Conservation (phyloP, 2,797 vertebrate genomes). For the Chromobotia macracanthus region DNA sequence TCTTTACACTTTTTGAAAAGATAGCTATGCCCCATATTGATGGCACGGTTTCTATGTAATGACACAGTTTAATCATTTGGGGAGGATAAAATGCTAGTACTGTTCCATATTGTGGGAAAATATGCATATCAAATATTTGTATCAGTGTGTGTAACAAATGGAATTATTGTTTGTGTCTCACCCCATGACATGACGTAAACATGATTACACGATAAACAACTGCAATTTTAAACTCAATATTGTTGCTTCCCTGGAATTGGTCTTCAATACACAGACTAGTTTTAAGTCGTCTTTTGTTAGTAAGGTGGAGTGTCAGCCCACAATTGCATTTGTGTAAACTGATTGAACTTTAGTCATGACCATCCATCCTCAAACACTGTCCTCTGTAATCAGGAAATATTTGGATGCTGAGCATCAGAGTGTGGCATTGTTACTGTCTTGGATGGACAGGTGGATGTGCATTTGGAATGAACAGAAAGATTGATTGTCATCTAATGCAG, state of each 20-base stretch:
- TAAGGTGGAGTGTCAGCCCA: background rate
- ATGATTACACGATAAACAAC: background rate
- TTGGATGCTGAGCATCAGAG: slow-evolving; percentile 79
- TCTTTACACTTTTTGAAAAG: slow-evolving; percentile 82
- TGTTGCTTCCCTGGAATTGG: slow-evolving; percentile 19
- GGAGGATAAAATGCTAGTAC: slow-evolving; percentile 72
- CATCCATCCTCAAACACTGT: slow-evolving; percentile 64
- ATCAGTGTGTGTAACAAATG: slow-evolving; percentile 62
- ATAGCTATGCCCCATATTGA: slow-evolving; percentile 86
- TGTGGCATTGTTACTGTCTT: slow-evolving; percentile 70
- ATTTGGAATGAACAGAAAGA: background rate
- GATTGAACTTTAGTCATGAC: slow-evolving; percentile 20
- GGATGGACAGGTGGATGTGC: slow-evolving; percentile 44
- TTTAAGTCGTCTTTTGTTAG: slow-evolving; percentile 1
- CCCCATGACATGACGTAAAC: slow-evolving; percentile 58
- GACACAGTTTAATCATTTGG: slow-evolving; percentile 66
- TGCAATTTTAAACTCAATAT: background rate
- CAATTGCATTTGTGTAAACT: background rate
- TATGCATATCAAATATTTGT: slow-evolving; percentile 69
- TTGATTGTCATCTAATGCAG: slow-evolving; percentile 57
- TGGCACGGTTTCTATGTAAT: slow-evolving; percentile 84
- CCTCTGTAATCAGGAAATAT: slow-evolving; percentile 75
- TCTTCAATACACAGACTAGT: slow-evolving; percentile 9
- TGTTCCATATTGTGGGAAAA: slow-evolving; percentile 68
- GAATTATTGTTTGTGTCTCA: slow-evolving; percentile 68